These are phyloP conservation scores for Oscheius sp. DNA, from an alignment of 2,888 invertebrate genomes.

Conservation along the genomic window DNA sequence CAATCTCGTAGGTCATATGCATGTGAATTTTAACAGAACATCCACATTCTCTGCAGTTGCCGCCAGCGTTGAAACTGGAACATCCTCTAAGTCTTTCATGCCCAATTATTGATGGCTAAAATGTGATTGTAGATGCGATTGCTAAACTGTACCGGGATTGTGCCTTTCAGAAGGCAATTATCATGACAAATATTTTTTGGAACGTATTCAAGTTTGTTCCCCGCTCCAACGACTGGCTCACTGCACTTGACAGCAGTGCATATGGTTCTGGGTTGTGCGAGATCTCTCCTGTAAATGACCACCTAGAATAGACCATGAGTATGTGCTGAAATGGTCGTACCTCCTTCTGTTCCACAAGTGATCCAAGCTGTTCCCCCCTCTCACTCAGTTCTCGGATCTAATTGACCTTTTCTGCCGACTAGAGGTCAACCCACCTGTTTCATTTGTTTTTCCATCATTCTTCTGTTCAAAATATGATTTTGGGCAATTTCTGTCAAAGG, in stretches of 20 bases:
- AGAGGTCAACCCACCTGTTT: not conserved
- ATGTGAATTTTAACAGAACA: conserved; percentile 1
- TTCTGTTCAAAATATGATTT: not conserved
- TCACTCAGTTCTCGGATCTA: not conserved
- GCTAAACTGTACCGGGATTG: not conserved
- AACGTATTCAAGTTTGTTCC: not conserved
- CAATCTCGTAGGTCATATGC: not conserved
- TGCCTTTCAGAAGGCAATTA: not conserved
- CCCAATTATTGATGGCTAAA: too few relatives aligned
- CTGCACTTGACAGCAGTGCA: not conserved
- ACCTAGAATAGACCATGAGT: not conserved
- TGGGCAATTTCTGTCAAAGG: conserved; percentile 13
- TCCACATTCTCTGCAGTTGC: not conserved
- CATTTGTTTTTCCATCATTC: not conserved
- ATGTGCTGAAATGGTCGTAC: not conserved
- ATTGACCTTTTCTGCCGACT: too few relatives aligned
- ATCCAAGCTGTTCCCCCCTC: not conserved
- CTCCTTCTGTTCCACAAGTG: not conserved
- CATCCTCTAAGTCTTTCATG: too few relatives aligned
- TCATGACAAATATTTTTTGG: not conserved
- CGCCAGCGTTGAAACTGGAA: too few relatives aligned
- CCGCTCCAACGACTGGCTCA: not conserved
- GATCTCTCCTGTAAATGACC: not conserved
- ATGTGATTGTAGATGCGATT: too few relatives aligned
- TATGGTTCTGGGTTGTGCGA: not conserved